Evolutionary conservation across 2,113 vertebrate species (phyloP).

Genomic region (Epinephelus moara): DNA sequence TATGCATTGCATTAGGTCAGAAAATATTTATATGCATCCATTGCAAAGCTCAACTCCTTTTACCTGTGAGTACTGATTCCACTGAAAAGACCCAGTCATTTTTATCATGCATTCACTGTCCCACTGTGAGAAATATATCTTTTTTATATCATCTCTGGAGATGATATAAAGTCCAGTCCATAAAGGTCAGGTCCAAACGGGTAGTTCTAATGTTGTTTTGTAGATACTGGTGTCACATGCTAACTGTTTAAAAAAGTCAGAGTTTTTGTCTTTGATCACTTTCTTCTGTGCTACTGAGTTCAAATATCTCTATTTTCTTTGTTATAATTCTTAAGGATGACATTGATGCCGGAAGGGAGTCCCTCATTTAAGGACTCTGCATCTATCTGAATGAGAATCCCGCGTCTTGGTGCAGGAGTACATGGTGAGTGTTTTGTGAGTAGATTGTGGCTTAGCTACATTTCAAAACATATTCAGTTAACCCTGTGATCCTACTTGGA

Average conservation of each 20-base stretch:
- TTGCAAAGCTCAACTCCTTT: neutral
- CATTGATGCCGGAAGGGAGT: neutral
- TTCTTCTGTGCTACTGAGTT: neutral
- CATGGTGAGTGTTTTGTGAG: neutral
- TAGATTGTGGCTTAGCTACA: neutral
- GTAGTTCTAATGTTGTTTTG: neutral
- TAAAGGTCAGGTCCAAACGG: neutral
- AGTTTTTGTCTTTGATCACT: neutral
- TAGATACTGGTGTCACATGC: neutral
- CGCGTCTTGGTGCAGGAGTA: neutral
- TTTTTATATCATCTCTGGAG: constrained; percentile 16
- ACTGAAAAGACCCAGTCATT: neutral
- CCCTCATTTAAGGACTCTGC: constrained; percentile 27
- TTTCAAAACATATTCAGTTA: neutral
- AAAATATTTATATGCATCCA: neutral
- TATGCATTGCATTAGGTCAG: too few relatives aligned
- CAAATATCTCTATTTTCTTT: constrained; percentile 3
- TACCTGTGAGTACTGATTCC: neutral
- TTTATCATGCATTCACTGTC: neutral
- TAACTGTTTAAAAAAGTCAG: too few relatives aligned
- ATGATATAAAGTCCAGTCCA: neutral
- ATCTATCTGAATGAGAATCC: constrained; percentile 10
- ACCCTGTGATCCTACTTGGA: neutral
- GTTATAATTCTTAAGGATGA: constrained; percentile 12
- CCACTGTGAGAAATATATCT: neutral